Evolutionary conservation across 2,797 vertebrate species (phyloP), one percentile per base, ranked within the genome.

Genomic region (Zalophus californianus): DNA sequence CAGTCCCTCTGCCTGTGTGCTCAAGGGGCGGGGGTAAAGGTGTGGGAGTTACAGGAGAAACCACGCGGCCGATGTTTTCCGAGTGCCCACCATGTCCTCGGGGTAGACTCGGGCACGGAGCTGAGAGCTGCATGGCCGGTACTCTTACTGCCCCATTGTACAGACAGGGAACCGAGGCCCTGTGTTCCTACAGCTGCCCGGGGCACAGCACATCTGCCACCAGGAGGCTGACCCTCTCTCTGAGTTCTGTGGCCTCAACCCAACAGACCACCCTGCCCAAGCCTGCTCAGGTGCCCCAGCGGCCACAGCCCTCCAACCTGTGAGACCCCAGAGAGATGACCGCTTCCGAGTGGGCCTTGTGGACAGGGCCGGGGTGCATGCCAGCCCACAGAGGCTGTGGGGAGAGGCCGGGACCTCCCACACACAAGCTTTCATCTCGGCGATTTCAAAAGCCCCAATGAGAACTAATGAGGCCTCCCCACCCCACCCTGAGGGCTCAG

Each of bases 51-150:
- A 25, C 1, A 12, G 14, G 3, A 6, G 29, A 15, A n/a, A 25
- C 1, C 9, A 15, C 0, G 5, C n/a, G 56, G 32, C 32, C 7
- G 5, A 0, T 0, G 1, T 4, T 14, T 3, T 11, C 16, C 0
- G 3, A n/a, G 29, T 29, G 12, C 14, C 54, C 27, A 0, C 29
- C 21, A 2, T 0, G 25, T 3, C 35, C 60, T 7, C 1, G 0
- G 35, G 0, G 0, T 0, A 5, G 3, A 0, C 2, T 0, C 2
- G 0, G 0, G 2, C 0, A 2, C 0, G 2, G 14, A 7, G 18
- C 0, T 0, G 15, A 21, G 21, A 14, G 21, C 32, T 1, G 0
- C 0, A 1, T 1, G 2, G 27, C 20, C 52, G 16, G 20, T 0
- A 0, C n/a, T 0, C 0, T 1, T 0, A 4, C 1, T 0, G 4